Percentiles rank a stretch among this genome's conserved stretches.
Conservation (phyloP, 1,140 invertebrate genomes). For the Berghia stephanieae region DNA sequence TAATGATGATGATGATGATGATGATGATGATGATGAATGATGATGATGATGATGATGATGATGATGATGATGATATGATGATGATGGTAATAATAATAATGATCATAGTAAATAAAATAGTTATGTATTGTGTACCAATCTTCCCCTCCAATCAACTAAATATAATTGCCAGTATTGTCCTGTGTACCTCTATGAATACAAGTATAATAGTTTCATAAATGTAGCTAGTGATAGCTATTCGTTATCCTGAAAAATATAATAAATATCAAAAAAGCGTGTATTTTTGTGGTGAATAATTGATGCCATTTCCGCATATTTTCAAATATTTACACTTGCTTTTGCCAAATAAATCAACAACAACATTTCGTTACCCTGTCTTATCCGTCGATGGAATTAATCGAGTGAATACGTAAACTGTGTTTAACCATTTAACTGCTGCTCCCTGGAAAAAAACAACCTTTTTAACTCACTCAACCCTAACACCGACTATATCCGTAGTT, state of each 20-base stretch:
- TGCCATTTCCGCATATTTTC: not conserved
- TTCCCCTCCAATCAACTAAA: constrained; percentile 42
- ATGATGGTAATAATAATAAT: not conserved
- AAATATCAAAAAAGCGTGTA: constrained; percentile 86
- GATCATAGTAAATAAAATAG: not conserved
- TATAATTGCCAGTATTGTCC: constrained; percentile 87
- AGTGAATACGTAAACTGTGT: no score
- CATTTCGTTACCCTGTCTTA: no score
- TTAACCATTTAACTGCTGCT: no score
- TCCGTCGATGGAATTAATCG: no score
- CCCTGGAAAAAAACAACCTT: no score
- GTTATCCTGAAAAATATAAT: constrained; percentile 92
- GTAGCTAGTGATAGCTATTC: constrained; percentile 86
- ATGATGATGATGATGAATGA: not conserved
- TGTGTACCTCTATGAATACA: constrained; percentile 85
- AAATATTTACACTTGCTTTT: not conserved
- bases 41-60: no score
- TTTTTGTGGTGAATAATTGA: constrained; percentile 10
- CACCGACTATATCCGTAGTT: no score
- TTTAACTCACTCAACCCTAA: no score
- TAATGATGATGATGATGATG: constrained; percentile 14
- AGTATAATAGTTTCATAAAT: constrained; percentile 72
- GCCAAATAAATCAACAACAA: not conserved
- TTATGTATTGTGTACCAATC: not conserved
- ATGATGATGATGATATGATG: no score